phyloP scores from a whole-genome alignment of 2,888 invertebrate genomes.

The Drosophila siamana region DNA sequence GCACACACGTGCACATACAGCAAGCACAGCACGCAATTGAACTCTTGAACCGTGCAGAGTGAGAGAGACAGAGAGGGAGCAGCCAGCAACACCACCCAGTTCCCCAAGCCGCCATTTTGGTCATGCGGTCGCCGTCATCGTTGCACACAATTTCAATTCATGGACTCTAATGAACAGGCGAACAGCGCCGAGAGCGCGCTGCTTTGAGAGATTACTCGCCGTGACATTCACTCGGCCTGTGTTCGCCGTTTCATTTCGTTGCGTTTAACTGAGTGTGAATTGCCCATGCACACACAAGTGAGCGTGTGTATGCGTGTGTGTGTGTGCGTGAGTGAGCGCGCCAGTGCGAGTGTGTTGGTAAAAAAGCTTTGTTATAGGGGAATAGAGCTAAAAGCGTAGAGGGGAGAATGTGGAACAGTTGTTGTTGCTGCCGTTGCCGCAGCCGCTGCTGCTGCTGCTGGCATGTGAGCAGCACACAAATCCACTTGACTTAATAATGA shows the following conservation, averaged over 20 bases:
- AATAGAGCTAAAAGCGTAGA: slow-evolving; percentile 24
- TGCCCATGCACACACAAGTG: slow-evolving; percentile 25
- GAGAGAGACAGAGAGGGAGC: slow-evolving; percentile 7
- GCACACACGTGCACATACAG: background rate
- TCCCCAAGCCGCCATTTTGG: slow-evolving; percentile 47
- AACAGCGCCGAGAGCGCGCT: slow-evolving; percentile 56
- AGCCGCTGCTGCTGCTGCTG: background rate
- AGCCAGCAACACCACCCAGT: slow-evolving; percentile 19
- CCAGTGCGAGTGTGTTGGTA: slow-evolving; percentile 24
- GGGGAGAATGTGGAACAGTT: slow-evolving; percentile 36
- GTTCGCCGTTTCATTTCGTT: slow-evolving; percentile 61
- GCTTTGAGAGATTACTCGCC: slow-evolving; percentile 58
- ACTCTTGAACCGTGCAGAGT: slow-evolving; percentile 41
- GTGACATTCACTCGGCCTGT: slow-evolving; percentile 66
- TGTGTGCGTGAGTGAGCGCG: slow-evolving; percentile 17
- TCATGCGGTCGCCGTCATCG: slow-evolving; percentile 65
- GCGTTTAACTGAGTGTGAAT: slow-evolving; percentile 69
- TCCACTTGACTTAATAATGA: slow-evolving; percentile 35
- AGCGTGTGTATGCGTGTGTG: slow-evolving; percentile 16
- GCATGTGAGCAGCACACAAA: slow-evolving; percentile 32
- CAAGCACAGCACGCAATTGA: slow-evolving; percentile 39
- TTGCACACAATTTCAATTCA: slow-evolving; percentile 84
- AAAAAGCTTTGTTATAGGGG: slow-evolving; percentile 49
- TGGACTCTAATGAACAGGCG: slow-evolving; percentile 85
- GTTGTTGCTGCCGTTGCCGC: background rate